Percentiles rank a stretch among this genome's conserved stretches.
phyloP scores from a whole-genome alignment of 92 coral and sea anemone genomes.

The Siderastrea siderea region DNA sequence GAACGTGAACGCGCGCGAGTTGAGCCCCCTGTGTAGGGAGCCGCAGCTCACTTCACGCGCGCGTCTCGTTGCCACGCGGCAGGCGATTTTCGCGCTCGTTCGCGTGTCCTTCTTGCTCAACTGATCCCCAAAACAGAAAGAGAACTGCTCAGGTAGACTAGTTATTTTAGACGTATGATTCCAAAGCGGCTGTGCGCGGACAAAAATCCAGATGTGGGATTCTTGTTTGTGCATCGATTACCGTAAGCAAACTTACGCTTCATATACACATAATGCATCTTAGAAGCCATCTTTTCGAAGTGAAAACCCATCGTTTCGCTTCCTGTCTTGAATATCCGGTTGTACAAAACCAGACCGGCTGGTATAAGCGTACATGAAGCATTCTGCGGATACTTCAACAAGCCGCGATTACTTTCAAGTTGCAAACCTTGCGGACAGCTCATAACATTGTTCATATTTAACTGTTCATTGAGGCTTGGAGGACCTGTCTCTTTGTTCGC shows the following conservation, averaged over 20 bases:
- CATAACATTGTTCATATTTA: no score
- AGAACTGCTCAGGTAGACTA: no score
- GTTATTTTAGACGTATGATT: no score
- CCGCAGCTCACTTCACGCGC: no score
- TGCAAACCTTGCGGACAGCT: not conserved
- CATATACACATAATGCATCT: not conserved
- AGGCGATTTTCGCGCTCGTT: no score
- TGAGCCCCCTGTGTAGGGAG: no score
- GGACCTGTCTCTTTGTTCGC: not conserved
- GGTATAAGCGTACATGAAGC: conserved; percentile 39
- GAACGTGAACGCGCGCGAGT: no score
- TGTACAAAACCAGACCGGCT: conserved; percentile 55
- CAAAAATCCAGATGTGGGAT: not conserved
- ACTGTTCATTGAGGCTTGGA: not conserved
- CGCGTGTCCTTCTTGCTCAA: no score
- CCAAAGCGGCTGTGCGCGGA: no score
- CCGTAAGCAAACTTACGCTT: not conserved
- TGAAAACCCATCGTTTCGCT: conserved; percentile 37
- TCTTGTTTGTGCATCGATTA: not conserved
- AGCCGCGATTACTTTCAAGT: not conserved
- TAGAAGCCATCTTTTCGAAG: not conserved
- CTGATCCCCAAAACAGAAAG: no score
- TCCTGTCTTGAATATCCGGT: conserved; percentile 67
- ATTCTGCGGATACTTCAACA: not conserved
- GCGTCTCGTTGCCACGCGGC: no score